Conservation (phyloP, 2,888 invertebrate genomes). For the Ormyrus nitidulus region DNA sequence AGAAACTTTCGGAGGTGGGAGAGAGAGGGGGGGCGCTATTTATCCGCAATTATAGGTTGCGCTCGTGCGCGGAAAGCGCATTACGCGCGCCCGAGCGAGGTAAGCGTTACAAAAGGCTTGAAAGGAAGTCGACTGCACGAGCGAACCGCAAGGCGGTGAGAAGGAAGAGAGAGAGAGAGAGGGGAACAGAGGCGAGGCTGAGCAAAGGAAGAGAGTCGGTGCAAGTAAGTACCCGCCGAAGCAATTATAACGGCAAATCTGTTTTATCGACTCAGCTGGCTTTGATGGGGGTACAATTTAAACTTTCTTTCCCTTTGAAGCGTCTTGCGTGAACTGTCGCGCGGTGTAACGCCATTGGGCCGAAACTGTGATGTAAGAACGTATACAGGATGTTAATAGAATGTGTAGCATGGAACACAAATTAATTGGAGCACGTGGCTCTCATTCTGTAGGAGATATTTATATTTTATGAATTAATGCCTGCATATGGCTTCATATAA, state of each 20-base stretch:
- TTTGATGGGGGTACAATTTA: too few relatives aligned
- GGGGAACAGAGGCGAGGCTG: background rate
- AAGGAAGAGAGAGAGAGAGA: background rate
- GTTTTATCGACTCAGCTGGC: constrained; percentile 10
- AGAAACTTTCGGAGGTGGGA: background rate
- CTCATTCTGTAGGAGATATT: too few relatives aligned
- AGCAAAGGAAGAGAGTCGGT: too few relatives aligned
- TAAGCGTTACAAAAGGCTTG: background rate
- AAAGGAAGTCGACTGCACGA: background rate
- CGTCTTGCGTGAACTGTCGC: too few relatives aligned
- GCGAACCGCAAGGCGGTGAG: background rate
- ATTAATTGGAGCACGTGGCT: too few relatives aligned
- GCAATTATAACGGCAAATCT: constrained; percentile 6
- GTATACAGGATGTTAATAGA: too few relatives aligned
- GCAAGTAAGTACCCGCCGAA: background rate
- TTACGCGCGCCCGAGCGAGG: background rate
- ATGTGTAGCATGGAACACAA: too few relatives aligned
- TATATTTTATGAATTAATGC: too few relatives aligned
- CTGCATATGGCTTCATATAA: too few relatives aligned
- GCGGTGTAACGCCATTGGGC: too few relatives aligned
- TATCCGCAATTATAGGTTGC: constrained; percentile 40
- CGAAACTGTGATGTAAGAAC: too few relatives aligned
- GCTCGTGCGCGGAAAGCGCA: background rate
- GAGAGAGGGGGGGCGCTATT: constrained; percentile 10
- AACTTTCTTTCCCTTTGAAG: too few relatives aligned